A percentile compares a stretch with the other conserved stretches of the same genome.
phyloP scores from a whole-genome alignment of 2,797 vertebrate genomes.

The Peromyscus eremicus region DNA sequence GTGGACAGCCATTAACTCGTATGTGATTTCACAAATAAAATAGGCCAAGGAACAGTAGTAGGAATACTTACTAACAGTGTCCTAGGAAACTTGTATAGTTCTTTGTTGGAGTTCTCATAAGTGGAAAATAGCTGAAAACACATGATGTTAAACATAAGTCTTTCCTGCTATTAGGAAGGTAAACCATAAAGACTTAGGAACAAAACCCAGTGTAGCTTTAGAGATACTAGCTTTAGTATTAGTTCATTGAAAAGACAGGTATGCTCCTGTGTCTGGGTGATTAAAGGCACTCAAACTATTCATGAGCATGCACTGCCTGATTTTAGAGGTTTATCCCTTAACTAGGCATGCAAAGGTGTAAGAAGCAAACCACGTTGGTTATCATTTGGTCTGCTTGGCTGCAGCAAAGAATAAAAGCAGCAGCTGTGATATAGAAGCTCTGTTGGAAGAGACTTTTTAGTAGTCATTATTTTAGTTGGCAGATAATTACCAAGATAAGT shows the following conservation, averaged over 20 bases:
- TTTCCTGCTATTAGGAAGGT: not conserved
- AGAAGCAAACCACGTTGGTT: not conserved
- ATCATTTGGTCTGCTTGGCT: not conserved
- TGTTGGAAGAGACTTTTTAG: not conserved
- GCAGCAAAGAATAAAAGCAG: not conserved
- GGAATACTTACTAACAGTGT: not conserved
- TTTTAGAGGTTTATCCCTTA: not conserved
- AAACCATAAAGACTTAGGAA: not conserved
- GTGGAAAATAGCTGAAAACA: not conserved
- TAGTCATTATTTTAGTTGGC: constrained; percentile 12
- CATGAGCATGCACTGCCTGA: not conserved
- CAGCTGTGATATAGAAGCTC: not conserved
- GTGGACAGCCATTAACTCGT: not conserved
- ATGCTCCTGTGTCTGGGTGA: not conserved
- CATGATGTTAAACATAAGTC: not conserved
- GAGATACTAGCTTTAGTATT: not conserved
- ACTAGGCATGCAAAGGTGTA: not conserved
- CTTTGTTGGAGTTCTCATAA: not conserved
- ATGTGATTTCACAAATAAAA: not conserved
- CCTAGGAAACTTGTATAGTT: not conserved
- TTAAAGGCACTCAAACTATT: not conserved
- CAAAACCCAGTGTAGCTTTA: not conserved
- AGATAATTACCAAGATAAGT: not conserved
- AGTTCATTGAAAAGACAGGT: not conserved
- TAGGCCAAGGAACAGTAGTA: not conserved